Conservation (phyloP, 1,140 invertebrate species). For the Hermetia illucens region DNA sequence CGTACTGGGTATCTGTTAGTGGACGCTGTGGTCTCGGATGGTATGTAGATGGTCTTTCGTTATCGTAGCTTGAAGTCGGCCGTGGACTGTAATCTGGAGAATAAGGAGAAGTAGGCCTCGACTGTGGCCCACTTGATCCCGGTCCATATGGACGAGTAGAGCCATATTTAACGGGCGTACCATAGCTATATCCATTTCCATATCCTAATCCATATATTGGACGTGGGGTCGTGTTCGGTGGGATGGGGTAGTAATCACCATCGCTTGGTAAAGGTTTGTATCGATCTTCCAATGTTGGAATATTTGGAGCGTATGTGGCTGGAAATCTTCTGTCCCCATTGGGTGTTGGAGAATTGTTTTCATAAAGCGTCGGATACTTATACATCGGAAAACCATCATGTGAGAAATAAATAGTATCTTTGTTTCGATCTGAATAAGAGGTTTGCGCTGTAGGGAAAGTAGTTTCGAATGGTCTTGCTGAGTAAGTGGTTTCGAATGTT, state of each 20-base stretch:
- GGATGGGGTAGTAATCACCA: slow-evolving; percentile 8
- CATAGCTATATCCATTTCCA: slow-evolving; percentile 29
- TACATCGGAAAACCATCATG: slow-evolving; percentile 27
- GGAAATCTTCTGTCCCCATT: slow-evolving; percentile 24
- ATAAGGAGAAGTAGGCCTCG: not conserved
- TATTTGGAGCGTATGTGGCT: slow-evolving; percentile 25
- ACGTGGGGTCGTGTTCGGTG: slow-evolving; percentile 15
- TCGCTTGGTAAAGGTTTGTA: slow-evolving; percentile 14
- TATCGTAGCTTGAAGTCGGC: too few relatives aligned
- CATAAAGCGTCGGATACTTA: slow-evolving; percentile 26
- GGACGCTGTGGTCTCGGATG: not conserved
- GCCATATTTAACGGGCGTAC: slow-evolving; percentile 12
- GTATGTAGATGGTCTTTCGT: not conserved
- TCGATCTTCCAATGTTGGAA: slow-evolving; percentile 20
- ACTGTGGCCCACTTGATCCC: not conserved
- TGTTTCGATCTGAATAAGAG: too few relatives aligned
- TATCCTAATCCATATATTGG: slow-evolving; percentile 26
- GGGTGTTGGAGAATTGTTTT: slow-evolving; percentile 26
- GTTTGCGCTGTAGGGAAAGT: too few relatives aligned
- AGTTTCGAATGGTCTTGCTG: too few relatives aligned
- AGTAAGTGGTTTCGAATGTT: not conserved
- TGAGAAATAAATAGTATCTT: slow-evolving; percentile 26
- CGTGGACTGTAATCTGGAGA: not conserved
- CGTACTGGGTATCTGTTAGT: not conserved
- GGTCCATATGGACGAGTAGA: slow-evolving; percentile 9